Evolutionary conservation across 1,140 invertebrate species (phyloP), one percentile per base, ranked within the genome.

Genomic region (Tetragonula clypearis): DNA sequence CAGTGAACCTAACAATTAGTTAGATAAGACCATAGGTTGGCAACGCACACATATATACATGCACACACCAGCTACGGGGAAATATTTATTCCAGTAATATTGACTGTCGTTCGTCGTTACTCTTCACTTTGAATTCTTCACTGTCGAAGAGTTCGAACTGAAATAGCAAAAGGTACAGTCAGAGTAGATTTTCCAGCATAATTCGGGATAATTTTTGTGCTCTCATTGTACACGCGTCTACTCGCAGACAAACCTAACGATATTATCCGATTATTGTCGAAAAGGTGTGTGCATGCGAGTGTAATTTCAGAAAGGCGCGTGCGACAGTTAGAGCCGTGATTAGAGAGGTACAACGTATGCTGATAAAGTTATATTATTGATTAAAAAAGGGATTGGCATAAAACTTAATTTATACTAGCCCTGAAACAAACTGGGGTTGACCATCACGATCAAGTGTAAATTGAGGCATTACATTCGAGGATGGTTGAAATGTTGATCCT

Each of bases 401-500:
- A 73, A 73, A 86, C 82, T 79, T 71, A 56, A 71, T 92, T 96
- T 96, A 97, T 90, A 97, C 96, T 87, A 97, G 95, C 93, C 97
- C 97, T 81, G 97, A 96, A 82, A 97, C 96, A 84, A 96, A 96
- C 87, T 97, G 96, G 58, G 96, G 96, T 89, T 97, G 96, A 35
- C 96, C 96, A 87, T 97, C 96, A 87, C 96, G 95, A 90, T 96
- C 96, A 65, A 96, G 93, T 19, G 95, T 96, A 66, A 96, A 78
- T 87, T 95, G 95, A 86, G 93, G 94, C 87, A 94, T 93, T 79
- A 90, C 92, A 82, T 92, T 95, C 53, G 94, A 87, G 72, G 93
- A 90, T 90, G 96, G 96, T 74, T 97, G 97, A 88, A 97, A 97
- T 85, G 97, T 97, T 78, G 97, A 97, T 41, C 97, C 97, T 95